These are phyloP conservation scores for Echinometra lucunter DNA, from an alignment of 53 echinoderm and acorn worm species.

Conservation along the genomic window DNA sequence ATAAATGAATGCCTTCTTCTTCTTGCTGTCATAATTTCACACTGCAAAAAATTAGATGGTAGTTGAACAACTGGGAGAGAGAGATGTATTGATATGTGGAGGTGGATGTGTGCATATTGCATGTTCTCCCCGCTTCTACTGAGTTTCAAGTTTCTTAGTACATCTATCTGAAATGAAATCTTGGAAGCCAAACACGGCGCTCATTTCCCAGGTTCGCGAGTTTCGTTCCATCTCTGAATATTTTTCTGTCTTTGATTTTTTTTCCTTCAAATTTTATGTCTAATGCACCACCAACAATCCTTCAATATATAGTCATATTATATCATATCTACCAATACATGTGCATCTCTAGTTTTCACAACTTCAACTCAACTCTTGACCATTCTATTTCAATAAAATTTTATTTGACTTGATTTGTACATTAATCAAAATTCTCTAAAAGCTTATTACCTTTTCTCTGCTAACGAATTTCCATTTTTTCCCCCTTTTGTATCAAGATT, in stretches of 20 bases:
- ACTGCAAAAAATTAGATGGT: background rate
- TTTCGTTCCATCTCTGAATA: background rate
- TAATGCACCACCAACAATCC: background rate
- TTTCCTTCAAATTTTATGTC: background rate
- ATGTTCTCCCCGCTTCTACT: background rate
- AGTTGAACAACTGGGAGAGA: background rate
- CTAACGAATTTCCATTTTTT: background rate
- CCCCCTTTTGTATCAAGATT: too few relatives aligned
- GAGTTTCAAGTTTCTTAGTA: background rate
- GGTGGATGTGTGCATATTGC: background rate
- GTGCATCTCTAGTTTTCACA: too few relatives aligned
- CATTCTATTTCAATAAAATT: too few relatives aligned
- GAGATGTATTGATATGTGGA: background rate
- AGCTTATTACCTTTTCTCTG: background rate
- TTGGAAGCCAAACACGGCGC: background rate
- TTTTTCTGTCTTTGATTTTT: background rate
- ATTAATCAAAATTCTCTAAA: too few relatives aligned
- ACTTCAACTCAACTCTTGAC: too few relatives aligned
- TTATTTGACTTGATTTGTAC: too few relatives aligned
- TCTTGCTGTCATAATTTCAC: background rate
- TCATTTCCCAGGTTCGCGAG: background rate
- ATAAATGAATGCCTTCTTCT: background rate
- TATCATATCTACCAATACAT: background rate
- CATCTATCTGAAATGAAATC: conserved; percentile 29
- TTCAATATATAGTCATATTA: background rate